Evolutionary conservation across 2,113 vertebrate species (phyloP).

Genomic region (Gnathonemus echidnorhynchus): DNA sequence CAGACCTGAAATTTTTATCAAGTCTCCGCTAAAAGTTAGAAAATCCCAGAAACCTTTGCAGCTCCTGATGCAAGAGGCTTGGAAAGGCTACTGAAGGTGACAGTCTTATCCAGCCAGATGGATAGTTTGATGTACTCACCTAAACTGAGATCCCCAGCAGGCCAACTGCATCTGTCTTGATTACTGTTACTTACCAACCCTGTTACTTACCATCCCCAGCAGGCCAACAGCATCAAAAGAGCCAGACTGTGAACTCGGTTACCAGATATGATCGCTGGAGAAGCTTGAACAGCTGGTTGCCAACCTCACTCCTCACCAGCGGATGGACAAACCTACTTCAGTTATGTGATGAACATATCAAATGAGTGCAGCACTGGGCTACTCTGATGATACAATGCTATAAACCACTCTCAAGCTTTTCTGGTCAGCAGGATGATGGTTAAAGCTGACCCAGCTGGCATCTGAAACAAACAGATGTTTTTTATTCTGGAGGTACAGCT

Average conservation of each 20-base stretch:
- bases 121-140: background rate
- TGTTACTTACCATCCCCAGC: background rate
- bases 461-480: background rate
- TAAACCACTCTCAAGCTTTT: background rate
- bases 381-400: background rate
- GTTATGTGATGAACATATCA: background rate
- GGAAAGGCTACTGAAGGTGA: background rate
- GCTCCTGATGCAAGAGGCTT: background rate
- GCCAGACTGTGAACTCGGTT: background rate
- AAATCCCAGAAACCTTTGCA: no score
- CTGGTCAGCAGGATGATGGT: background rate
- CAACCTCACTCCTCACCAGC: background rate
- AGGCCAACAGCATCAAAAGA: background rate
- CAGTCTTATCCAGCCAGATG: background rate
- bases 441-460: background rate
- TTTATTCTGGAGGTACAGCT: background rate
- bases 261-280: background rate
- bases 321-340: background rate
- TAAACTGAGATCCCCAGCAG: background rate
- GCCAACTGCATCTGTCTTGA: background rate
- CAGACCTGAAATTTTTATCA: no score
- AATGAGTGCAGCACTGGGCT: background rate
- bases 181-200: no score
- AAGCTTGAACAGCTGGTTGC: background rate
- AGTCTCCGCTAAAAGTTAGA: no score